These are phyloP conservation scores for Gisinianus flammeolus DNA, from an alignment of 2,888 invertebrate species.

Conservation along the genomic window DNA sequence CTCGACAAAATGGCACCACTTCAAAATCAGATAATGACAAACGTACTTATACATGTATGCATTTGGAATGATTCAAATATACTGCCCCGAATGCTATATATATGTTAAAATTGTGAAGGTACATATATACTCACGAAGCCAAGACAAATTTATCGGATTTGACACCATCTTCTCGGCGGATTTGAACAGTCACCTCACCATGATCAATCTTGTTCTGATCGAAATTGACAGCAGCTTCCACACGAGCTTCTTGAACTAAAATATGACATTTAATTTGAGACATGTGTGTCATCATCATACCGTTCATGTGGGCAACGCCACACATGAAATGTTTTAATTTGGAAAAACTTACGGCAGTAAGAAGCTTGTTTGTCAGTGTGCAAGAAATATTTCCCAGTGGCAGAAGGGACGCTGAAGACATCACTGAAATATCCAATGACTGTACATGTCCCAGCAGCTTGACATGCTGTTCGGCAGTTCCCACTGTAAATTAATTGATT, in stretches of 20 bases:
- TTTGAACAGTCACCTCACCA: conserved; percentile 47
- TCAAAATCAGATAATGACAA: background rate
- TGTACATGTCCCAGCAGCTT: conserved; percentile 44
- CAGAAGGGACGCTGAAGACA: conserved; percentile 9
- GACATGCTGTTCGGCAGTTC: conserved; percentile 49
- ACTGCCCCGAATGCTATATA: background rate
- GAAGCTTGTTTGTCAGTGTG: conserved; percentile 45
- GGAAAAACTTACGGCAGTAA: conserved; percentile 53
- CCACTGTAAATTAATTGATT: conserved; percentile 47
- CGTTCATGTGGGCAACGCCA: no score
- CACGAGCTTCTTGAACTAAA: conserved; percentile 52
- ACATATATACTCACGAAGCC: background rate
- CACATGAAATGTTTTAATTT: no score
- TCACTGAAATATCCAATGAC: conserved; percentile 50
- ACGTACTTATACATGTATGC: no score
- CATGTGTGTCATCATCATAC: no score
- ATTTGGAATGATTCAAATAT: background rate
- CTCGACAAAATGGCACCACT: conserved; percentile 48
- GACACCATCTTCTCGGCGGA: conserved; percentile 46
- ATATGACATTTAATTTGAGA: background rate
- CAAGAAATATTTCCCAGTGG: conserved; percentile 50
- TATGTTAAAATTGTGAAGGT: background rate
- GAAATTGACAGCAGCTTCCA: conserved; percentile 44
- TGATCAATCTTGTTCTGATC: conserved; percentile 45
- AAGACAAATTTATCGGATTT: conserved; percentile 39